Evolutionary conservation across 2,888 invertebrate species (phyloP), one percentile per base, ranked within the genome.

Genomic region (Euphydryas editha): DNA sequence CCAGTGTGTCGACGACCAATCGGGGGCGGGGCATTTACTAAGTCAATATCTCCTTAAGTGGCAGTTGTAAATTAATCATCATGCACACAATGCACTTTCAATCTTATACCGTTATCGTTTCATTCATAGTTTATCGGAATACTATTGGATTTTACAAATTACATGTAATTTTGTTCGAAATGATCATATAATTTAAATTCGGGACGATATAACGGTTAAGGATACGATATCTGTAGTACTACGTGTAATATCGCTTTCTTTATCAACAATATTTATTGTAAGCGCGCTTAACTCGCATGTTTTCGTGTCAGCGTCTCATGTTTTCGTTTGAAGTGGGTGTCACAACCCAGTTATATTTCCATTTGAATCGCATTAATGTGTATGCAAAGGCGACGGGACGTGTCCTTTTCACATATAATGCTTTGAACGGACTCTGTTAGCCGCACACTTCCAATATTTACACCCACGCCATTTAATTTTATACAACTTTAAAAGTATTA

Each of bases 241-340:
- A 83, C 82, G 75, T 83, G 83, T 86, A 85, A 86, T 7, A 86
- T 83, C 83, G 64, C 65, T 83, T 81, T 71, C 78, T 86, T 90
- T 92, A 91, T 91, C 91, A 81, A 78, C 75, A 76, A 87, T 86
- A 86, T 91, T 90, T 92, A 91, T 91, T 90, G 88, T 80, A 79
- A 79, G 78, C 81, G 84, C 81, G 83, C 85, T 86, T 84, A 81
- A 86, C 85, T 82, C 84, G 80, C 81, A 80, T 85, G 90, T 90
- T 90, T 88, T 86, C 88, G 84, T 75, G 74, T 76, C 79, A 74
- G 77, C 77, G 74, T 77, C 82, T 84, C 85, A 84, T 83, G 84
- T 86, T 85, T 51, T 85, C 79, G 74, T 73, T 81, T 82, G 83
- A 84, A 84, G 92, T 92, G 88, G 91, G 90, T 88, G 92, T 88